Conservation (phyloP, 2,888 invertebrate species). For the Aleiodes leptofemur region DNA sequence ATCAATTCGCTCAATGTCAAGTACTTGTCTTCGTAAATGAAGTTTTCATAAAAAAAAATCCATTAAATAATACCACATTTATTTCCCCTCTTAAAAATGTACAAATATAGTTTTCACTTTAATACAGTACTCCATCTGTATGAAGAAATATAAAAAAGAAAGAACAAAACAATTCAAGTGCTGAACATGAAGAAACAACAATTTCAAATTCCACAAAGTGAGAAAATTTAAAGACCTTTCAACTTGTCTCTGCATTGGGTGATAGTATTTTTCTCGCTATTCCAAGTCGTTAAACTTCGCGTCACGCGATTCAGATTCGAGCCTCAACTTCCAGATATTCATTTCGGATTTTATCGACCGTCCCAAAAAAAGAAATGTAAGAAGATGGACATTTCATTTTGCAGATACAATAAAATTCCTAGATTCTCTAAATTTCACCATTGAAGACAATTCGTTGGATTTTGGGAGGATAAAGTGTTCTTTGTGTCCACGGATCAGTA, state of each 20-base stretch:
- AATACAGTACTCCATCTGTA: not conserved
- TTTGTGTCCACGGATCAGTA: constrained; percentile 64
- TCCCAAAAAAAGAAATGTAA: not conserved
- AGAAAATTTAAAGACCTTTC: constrained; percentile 9
- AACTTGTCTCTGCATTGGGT: constrained; percentile 19
- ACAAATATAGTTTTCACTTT: not conserved
- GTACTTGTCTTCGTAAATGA: too few relatives aligned
- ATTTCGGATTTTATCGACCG: constrained; percentile 20
- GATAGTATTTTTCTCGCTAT: constrained; percentile 14
- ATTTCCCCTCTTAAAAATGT: not conserved
- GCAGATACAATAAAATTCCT: not conserved
- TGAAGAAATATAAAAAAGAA: too few relatives aligned
- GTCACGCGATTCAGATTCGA: constrained; percentile 27
- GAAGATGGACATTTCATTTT: too few relatives aligned
- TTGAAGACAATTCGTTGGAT: constrained; percentile 57
- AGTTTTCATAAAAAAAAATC: too few relatives aligned
- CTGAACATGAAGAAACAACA: not conserved
- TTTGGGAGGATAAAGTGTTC: constrained; percentile 61
- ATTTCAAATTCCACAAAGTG: constrained; percentile 1
- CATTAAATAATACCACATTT: too few relatives aligned
- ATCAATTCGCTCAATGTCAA: too few relatives aligned
- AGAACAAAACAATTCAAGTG: not conserved
- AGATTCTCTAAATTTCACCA: not conserved
- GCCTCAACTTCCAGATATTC: constrained; percentile 1
- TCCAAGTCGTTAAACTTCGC: constrained; percentile 3